Evolutionary conservation across 2,113 vertebrate genomes (phyloP).

Genomic region (Oceanodroma tethys): DNA sequence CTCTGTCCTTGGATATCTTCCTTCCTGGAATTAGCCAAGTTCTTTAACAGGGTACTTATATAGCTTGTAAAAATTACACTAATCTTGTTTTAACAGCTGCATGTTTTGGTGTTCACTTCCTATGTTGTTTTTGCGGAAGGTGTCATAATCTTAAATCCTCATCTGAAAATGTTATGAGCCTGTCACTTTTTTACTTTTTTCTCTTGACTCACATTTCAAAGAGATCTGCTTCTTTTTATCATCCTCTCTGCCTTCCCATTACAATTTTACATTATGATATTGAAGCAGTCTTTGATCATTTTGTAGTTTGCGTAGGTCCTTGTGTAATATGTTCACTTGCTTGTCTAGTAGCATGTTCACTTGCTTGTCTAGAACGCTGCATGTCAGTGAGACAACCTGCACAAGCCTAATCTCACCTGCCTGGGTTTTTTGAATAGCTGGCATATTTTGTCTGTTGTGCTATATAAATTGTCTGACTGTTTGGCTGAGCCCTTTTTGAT

Average conservation of each 20-base stretch:
- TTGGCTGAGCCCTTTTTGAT: slow-evolving; percentile 12
- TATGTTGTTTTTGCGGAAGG: neutral
- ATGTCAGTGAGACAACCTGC: slow-evolving; percentile 35
- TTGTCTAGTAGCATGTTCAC: slow-evolving; percentile 40
- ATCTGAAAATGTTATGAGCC: slow-evolving; percentile 45
- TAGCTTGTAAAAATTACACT: neutral
- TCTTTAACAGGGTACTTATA: neutral
- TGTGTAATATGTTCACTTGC: slow-evolving; percentile 39
- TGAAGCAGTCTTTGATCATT: slow-evolving; percentile 67
- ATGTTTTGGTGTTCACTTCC: slow-evolving; percentile 6
- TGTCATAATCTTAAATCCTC: slow-evolving; percentile 17
- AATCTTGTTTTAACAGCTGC: neutral
- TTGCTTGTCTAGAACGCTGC: slow-evolving; percentile 32
- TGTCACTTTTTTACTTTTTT: slow-evolving; percentile 39
- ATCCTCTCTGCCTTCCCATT: slow-evolving; percentile 52
- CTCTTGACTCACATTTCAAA: slow-evolving; percentile 61
- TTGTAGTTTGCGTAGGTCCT: slow-evolving; percentile 61
- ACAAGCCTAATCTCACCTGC: slow-evolving; percentile 23
- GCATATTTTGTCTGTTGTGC: slow-evolving; percentile 37
- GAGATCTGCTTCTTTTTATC: slow-evolving; percentile 66
- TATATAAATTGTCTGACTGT: slow-evolving; percentile 3
- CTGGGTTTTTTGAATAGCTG: slow-evolving; percentile 7
- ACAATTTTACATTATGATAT: slow-evolving; percentile 68
- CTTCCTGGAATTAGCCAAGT: neutral
- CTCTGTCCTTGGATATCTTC: neutral